Percentiles rank a stretch among this genome's conserved stretches.
Evolutionary conservation across 2,888 invertebrate genomes (phyloP).

Genomic region (Lasioglossum marginatum): DNA sequence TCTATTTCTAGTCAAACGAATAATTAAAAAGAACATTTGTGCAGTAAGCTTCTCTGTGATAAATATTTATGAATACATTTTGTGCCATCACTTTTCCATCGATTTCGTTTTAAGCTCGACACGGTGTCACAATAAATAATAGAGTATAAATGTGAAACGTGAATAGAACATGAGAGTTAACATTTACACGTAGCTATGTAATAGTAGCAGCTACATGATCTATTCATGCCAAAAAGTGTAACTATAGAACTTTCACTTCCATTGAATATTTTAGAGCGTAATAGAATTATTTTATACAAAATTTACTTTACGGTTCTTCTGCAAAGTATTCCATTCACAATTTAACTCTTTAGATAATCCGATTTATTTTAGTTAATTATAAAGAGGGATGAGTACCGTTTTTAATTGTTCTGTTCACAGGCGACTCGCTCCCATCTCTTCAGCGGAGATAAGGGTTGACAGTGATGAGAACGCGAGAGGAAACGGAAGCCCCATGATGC

Average conservation of each 20-base stretch:
- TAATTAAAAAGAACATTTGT: background rate
- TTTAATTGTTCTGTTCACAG: background rate
- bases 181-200: background rate
- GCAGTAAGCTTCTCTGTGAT: background rate
- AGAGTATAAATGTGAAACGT: background rate
- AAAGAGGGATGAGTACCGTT: background rate
- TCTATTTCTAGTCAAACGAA: background rate
- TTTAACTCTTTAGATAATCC: background rate
- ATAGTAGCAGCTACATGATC: background rate
- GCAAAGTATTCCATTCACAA: too few species aligned
- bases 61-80: background rate
- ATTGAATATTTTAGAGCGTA: background rate
- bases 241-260: background rate
- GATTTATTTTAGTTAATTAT: background rate
- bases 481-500: background rate
- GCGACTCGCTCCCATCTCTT: background rate
- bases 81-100: background rate
- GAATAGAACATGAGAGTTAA: background rate
- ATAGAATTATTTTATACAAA: background rate
- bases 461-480: conserved; percentile 13
- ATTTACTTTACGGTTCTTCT: background rate
- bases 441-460: conserved; percentile 7
- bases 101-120: background rate
- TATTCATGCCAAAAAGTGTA: background rate
- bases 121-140: background rate